phyloP scores from a whole-genome alignment of 2,888 invertebrate genomes.

The Napeogenes sylphis region DNA sequence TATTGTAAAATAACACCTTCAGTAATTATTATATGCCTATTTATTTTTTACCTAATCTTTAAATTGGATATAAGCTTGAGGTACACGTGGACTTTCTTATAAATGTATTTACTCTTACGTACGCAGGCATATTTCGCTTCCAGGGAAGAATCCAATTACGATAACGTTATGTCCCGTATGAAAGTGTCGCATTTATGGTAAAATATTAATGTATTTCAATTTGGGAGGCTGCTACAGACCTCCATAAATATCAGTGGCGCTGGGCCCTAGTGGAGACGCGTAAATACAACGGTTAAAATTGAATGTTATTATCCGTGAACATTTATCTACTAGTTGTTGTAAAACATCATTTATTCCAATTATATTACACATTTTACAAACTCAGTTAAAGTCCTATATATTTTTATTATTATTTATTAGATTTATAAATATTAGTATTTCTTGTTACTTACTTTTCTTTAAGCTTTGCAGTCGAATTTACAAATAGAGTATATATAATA shows the following conservation, averaged over 20 bases:
- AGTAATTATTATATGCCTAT: constrained; percentile 8
- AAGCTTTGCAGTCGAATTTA: too few relatives aligned
- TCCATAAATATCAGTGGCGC: constrained; percentile 72
- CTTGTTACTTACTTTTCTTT: too few relatives aligned
- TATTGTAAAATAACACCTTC: too few relatives aligned
- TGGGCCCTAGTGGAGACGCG: constrained; percentile 61
- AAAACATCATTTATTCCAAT: neutral
- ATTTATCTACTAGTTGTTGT: constrained; percentile 22
- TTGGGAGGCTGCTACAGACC: constrained; percentile 73
- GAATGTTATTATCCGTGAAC: constrained; percentile 69
- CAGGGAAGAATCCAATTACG: constrained; percentile 75
- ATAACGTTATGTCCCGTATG: constrained; percentile 74
- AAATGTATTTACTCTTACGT: constrained; percentile 34
- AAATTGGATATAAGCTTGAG: constrained; percentile 30
- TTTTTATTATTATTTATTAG: too few relatives aligned
- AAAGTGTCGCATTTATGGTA: constrained; percentile 77
- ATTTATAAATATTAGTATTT: too few relatives aligned
- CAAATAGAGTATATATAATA: too few relatives aligned
- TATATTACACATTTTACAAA: too few relatives aligned
- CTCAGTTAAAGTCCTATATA: too few relatives aligned
- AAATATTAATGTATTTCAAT: constrained; percentile 79
- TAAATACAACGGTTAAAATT: constrained; percentile 73
- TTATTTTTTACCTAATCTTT: constrained; percentile 20
- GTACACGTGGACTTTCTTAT: constrained; percentile 27
- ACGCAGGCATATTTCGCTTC: constrained; percentile 47